Percentiles rank a stretch among this genome's conserved stretches.
These are phyloP conservation scores for Sarcophaga bullata DNA, from an alignment of 1,140 invertebrate genomes.

Conservation along the genomic window DNA sequence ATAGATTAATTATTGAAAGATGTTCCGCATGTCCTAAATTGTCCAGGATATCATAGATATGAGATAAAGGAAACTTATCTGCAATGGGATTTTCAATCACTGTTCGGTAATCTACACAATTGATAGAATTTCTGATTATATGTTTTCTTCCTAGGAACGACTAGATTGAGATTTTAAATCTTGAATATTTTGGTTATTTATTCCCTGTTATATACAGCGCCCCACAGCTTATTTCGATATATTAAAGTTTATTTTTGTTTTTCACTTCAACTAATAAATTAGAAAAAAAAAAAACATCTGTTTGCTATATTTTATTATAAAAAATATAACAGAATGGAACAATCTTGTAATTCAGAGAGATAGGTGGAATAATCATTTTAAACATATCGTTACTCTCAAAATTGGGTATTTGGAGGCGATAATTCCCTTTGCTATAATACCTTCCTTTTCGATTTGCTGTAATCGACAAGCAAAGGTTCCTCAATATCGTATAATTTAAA, in stretches of 20 bases:
- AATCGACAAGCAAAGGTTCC: not conserved
- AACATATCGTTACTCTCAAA: not conserved
- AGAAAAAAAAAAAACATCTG: too few species aligned
- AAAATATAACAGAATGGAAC: not conserved
- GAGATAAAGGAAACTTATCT: conserved; percentile 66
- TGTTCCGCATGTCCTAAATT: conserved; percentile 56
- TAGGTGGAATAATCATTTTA: not conserved
- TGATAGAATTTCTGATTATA: conserved; percentile 45
- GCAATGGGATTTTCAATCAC: conserved; percentile 51
- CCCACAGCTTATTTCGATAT: too few species aligned
- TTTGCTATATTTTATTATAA: too few species aligned
- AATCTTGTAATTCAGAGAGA: not conserved
- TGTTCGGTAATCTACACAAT: conserved; percentile 49
- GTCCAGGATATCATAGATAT: conserved; percentile 29
- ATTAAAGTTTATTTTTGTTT: too few species aligned
- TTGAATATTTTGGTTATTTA: not conserved
- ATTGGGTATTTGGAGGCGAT: not conserved
- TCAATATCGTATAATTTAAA: not conserved
- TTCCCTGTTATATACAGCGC: not conserved
- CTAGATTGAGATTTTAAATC: not conserved
- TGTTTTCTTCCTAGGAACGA: conserved; percentile 50
- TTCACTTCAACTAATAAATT: too few species aligned
- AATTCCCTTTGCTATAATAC: not conserved
- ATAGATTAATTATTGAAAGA: conserved; percentile 65
- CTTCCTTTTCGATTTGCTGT: conserved; percentile 5